phyloP scores from a whole-genome alignment of 2,888 invertebrate genomes.

The Nomada fucata region DNA sequence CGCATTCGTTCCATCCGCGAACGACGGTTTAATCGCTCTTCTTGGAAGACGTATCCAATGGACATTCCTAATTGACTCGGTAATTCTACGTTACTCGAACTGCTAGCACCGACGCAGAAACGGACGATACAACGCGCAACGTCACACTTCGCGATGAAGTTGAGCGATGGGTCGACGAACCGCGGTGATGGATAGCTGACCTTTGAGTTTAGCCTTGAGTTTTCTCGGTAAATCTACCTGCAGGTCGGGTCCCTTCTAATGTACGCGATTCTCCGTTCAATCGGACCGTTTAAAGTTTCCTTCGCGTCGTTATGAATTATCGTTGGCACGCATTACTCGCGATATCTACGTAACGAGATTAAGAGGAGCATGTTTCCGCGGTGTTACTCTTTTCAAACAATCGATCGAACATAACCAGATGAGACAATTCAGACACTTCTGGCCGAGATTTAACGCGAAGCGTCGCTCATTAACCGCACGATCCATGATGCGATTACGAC shows the following conservation, averaged over 20 bases:
- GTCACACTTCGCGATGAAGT: background rate
- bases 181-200: background rate
- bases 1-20: no score
- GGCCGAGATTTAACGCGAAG: background rate
- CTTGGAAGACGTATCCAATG: background rate
- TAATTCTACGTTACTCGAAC: background rate
- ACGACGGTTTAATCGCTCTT: no score
- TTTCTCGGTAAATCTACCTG: background rate
- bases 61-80: background rate
- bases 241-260: background rate
- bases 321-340: no score
- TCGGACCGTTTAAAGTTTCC: background rate
- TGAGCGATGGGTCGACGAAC: slow-evolving; percentile 11
- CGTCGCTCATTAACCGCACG: background rate
- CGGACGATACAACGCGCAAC: slow-evolving; percentile 3
- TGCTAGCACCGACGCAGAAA: background rate
- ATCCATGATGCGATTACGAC: background rate
- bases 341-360: background rate
- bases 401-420: background rate
- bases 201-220: background rate
- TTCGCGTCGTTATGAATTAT: no score
- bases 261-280: background rate
- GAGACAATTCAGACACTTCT: slow-evolving; percentile 1
- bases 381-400: background rate
- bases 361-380: background rate